Percentiles rank a stretch among this genome's conserved stretches.
Conservation (phyloP, 2,888 invertebrate species). For the Leucoma salicis region DNA sequence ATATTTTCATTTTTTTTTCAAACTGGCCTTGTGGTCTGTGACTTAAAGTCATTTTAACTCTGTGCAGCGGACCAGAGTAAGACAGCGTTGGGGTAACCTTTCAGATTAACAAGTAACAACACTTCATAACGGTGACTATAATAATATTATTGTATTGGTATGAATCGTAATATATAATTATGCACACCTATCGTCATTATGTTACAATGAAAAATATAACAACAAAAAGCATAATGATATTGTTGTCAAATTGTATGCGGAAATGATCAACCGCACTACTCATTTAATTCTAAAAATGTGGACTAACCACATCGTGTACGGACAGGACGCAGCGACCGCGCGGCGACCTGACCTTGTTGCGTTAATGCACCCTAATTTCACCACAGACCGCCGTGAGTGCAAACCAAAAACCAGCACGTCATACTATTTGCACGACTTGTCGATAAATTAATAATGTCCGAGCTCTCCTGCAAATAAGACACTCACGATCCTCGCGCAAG, state of each 20-base stretch:
- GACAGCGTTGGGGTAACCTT: too few relatives aligned
- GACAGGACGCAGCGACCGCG: constrained; percentile 34
- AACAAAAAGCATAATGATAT: constrained; percentile 28
- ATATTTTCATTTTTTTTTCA: too few relatives aligned
- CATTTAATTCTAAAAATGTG: constrained; percentile 48
- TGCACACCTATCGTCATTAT: background rate
- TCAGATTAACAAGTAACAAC: too few relatives aligned
- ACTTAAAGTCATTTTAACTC: too few relatives aligned
- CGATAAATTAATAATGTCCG: constrained; percentile 72
- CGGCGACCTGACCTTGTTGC: constrained; percentile 71
- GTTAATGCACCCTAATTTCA: constrained; percentile 80
- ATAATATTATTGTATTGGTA: background rate
- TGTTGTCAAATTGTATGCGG: constrained; percentile 39
- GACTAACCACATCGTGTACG: constrained; percentile 59
- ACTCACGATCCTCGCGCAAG: constrained; percentile 53
- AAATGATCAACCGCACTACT: constrained; percentile 61
- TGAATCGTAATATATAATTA: background rate
- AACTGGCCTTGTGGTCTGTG: too few relatives aligned
- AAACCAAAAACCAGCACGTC: constrained; percentile 71
- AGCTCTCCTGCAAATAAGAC: constrained; percentile 55
- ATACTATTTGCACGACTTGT: constrained; percentile 75
- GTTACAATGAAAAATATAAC: constrained; percentile 4
- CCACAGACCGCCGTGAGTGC: constrained; percentile 52
- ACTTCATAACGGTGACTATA: constrained; percentile 8
- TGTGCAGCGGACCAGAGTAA: too few relatives aligned